Evolutionary conservation across 1,140 invertebrate genomes (phyloP).

Genomic region (Drosophila lini): DNA sequence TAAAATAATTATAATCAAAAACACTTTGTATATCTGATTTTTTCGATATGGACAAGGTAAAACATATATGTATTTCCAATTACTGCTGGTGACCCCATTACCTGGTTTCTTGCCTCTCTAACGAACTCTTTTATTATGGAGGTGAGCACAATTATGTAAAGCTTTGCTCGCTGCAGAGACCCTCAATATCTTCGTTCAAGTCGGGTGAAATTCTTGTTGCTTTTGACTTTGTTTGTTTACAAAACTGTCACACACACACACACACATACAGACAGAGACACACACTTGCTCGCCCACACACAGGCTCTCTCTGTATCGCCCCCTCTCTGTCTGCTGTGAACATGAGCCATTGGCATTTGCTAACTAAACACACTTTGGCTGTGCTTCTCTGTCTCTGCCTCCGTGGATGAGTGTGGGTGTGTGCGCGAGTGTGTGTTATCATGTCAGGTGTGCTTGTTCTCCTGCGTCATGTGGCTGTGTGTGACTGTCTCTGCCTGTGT

Average conservation of each 20-base stretch:
- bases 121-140: slow-evolving; percentile 25
- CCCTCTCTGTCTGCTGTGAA: slow-evolving; percentile 14
- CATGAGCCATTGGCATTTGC: slow-evolving; percentile 71
- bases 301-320: slow-evolving; percentile 2
- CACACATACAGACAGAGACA: not conserved
- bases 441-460: slow-evolving; percentile 44
- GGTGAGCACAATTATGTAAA: slow-evolving; percentile 35
- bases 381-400: slow-evolving; percentile 6
- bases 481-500: slow-evolving; percentile 24
- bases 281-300: not conserved
- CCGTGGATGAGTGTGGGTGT: slow-evolving; percentile 17
- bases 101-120: slow-evolving; percentile 27
- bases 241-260: slow-evolving; percentile 50
- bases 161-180: slow-evolving; percentile 26
- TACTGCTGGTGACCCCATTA: slow-evolving; percentile 22
- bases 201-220: slow-evolving; percentile 32
- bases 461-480: slow-evolving; percentile 11
- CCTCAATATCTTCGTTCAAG: slow-evolving; percentile 34
- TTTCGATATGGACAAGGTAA: not conserved
- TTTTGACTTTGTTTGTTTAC: slow-evolving; percentile 66
- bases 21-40: not conserved
- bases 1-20: not conserved
- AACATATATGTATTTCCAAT: not conserved
- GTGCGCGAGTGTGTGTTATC: slow-evolving; percentile 33
- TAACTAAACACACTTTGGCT: slow-evolving; percentile 65